A percentile compares a stretch with the other conserved stretches of the same genome.
Evolutionary conservation across 2,888 invertebrate genomes (phyloP).

Genomic region (Limnephilus lunatus): DNA sequence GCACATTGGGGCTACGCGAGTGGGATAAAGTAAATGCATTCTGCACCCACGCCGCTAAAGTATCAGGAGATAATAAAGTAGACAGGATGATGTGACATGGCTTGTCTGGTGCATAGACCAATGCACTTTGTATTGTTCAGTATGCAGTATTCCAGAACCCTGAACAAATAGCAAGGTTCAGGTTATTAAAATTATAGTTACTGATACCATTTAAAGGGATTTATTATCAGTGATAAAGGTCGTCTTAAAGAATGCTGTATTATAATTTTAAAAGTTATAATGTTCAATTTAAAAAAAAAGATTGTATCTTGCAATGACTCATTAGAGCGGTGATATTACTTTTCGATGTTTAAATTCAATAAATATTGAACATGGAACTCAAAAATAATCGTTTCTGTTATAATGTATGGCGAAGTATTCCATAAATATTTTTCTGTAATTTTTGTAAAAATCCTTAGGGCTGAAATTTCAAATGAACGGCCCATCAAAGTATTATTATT

Average conservation of each 20-base stretch:
- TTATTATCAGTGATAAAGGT: background rate
- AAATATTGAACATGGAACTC: background rate
- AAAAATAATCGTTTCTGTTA: background rate
- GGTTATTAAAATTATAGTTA: background rate
- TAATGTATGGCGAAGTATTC: background rate
- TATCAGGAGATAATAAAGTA: constrained; percentile 59
- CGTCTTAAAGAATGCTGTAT: background rate
- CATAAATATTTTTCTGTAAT: background rate
- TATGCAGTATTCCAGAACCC: background rate
- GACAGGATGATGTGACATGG: background rate
- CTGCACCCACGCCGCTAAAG: constrained; percentile 58
- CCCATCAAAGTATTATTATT: background rate
- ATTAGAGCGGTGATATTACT: background rate
- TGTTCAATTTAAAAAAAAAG: background rate
- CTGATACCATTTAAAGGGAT: background rate
- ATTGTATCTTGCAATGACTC: no score
- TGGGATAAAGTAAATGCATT: constrained; percentile 57
- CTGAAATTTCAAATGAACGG: background rate
- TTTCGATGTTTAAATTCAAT: background rate
- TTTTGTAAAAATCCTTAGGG: background rate
- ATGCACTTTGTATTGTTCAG: constrained; percentile 45
- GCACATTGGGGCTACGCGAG: constrained; percentile 52
- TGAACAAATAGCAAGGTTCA: background rate
- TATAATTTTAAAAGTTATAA: background rate
- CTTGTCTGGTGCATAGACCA: constrained; percentile 16